Percentiles rank a stretch among this genome's conserved stretches.
phyloP scores from a whole-genome alignment of 2,113 vertebrate species.

The Heterotilapia buettikoferi region DNA sequence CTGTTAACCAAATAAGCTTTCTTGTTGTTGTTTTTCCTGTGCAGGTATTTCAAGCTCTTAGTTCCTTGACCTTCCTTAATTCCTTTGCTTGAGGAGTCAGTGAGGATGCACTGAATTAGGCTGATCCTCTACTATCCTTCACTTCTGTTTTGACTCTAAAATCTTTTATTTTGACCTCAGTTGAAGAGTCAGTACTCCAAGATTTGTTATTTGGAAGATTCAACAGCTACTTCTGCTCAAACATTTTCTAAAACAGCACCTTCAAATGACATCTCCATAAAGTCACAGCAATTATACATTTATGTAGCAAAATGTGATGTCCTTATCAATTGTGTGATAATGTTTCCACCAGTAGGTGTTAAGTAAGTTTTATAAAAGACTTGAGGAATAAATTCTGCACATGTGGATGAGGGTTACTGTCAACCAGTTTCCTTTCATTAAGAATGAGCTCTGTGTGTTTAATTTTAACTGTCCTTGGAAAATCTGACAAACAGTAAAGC shows the following conservation, averaged over 20 bases:
- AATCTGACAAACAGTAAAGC: neutral
- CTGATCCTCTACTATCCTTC: neutral
- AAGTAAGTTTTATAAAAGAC: constrained; percentile 24
- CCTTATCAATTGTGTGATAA: neutral
- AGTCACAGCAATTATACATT: neutral
- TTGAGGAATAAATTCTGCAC: constrained; percentile 43
- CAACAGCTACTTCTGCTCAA: neutral
- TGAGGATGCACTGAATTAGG: neutral
- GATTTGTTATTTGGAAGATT: neutral
- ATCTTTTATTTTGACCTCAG: neutral
- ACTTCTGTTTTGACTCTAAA: neutral
- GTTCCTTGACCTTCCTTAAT: neutral
- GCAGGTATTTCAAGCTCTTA: neutral
- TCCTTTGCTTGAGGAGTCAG: neutral
- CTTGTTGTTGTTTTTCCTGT: neutral
- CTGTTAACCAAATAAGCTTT: neutral
- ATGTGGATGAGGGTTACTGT: neutral
- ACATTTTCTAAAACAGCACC: neutral
- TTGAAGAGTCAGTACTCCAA: neutral
- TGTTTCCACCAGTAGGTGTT: constrained; percentile 6
- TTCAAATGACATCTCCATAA: neutral
- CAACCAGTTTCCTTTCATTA: neutral
- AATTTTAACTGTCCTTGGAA: neutral
- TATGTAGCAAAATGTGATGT: neutral
- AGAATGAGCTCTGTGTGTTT: neutral